Base-by-base conservation (phyloP, 2,113 vertebrate genomes). In the Oreamnos americanus region DNA sequence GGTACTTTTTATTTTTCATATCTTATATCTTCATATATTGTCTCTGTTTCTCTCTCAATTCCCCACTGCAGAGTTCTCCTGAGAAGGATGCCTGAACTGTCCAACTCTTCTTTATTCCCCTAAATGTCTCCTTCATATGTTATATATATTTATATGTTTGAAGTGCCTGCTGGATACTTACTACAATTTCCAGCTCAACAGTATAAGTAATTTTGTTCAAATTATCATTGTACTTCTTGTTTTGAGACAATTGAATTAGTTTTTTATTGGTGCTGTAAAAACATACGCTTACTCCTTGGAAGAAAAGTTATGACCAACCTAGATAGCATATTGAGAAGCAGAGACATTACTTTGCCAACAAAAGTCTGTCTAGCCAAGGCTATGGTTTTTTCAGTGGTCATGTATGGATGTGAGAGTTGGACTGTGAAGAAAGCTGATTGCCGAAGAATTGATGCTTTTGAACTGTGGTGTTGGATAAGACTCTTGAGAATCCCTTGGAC, bases 41-140 rank as follows among this genome's bases (percentile, higher is more conserved):
- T 23, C 13, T 45, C 30, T 89, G 23, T 60, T 7, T 19, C 33
- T 49, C 3, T 47, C 16, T 57, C 25, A 23, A 5, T n/a, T 16
- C 23, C 16, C 3, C 30, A 10, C 2, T 57, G 4, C 11, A 14
- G n/a, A 39, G 17, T 13, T 58, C 8, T 74, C 23, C 12, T 60
- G 14, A 67, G 21, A 8, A 45, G 1, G n/a, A 7, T 47, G 7
- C 19, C 3, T 15, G 13, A 49, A 10, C 17, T 57, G 6, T 1
- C 17, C 74, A 39, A 1, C 4, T 36, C 9, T 51, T 3, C 8
- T 21, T 11, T 15, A 4, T 3, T 1, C 6, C 4, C 45, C 55
- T 17, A n/a, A 33, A 71, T 71, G 17, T 36, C 10, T 17, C 21
- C 17, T 15, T 21, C 5, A 3, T 28, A 8, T 23, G 30, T 57